Evolutionary conservation across 2,797 vertebrate species (phyloP).

Genomic region (Prunella strophiata): DNA sequence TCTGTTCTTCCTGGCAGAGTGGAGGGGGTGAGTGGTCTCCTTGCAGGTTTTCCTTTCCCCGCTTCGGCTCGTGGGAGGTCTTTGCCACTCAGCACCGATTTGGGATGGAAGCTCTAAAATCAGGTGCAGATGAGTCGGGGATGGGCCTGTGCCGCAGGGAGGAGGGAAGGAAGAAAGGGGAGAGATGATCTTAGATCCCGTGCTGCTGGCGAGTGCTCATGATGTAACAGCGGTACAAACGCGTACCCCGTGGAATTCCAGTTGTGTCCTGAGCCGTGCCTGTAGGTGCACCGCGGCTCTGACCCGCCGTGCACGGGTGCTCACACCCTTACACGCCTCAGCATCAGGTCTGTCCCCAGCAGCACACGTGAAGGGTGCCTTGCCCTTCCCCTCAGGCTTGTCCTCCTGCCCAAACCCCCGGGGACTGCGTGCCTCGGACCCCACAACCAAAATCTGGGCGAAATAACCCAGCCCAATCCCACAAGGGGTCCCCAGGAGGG

Average conservation of each 20-base stretch:
- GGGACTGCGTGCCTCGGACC: no score
- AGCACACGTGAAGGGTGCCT: fast-evolving
- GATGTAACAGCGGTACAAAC: fast-evolving
- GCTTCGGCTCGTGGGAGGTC: not conserved
- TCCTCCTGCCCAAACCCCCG: not conserved
- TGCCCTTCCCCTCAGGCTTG: not conserved
- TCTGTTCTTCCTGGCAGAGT: constrained; percentile 87
- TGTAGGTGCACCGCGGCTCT: fast-evolving
- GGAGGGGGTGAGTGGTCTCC: constrained; percentile 81
- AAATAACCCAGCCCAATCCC: not conserved
- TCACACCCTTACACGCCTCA: fast-evolving
- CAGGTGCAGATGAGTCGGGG: not conserved
- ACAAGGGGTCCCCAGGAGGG: fast-evolving
- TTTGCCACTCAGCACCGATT: not conserved
- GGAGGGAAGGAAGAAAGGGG: no score
- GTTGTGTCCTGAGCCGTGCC: fast-evolving
- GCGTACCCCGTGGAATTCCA: not conserved
- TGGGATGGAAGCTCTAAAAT: not conserved
- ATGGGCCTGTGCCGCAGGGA: not conserved
- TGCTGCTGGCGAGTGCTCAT: fast-evolving
- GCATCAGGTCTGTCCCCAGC: not conserved
- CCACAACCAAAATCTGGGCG: fast-evolving
- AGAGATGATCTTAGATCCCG: fast-evolving
- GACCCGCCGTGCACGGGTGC: not conserved
- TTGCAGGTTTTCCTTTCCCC: not conserved